Percentiles rank a stretch among this genome's conserved stretches.
phyloP scores from a whole-genome alignment of 1,140 invertebrate genomes.

The Zaprionus africanus region DNA sequence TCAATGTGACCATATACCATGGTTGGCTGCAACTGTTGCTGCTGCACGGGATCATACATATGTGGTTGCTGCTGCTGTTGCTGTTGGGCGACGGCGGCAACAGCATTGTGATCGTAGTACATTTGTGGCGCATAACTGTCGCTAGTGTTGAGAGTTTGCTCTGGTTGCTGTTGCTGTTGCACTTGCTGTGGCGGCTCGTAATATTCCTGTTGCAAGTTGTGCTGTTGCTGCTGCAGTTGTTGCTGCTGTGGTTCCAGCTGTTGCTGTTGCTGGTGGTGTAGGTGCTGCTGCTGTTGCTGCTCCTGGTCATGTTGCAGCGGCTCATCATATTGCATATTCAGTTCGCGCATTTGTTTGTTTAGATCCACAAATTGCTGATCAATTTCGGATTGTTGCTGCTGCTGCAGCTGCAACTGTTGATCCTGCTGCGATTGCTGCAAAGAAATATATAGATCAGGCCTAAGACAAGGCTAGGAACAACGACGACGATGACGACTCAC shows the following conservation, averaged over 20 bases:
- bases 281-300: constrained; percentile 11
- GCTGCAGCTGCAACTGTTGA: constrained; percentile 32
- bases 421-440: constrained; percentile 32
- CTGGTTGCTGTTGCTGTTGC: constrained; percentile 24
- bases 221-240: constrained; percentile 17
- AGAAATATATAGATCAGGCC: background rate
- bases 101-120: constrained; percentile 68
- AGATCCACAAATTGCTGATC: constrained; percentile 82
- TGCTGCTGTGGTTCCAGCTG: constrained; percentile 6
- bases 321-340: constrained; percentile 78
- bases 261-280: constrained; percentile 4
- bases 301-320: constrained; percentile 36
- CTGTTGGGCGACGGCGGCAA: constrained; percentile 46
- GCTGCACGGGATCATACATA: constrained; percentile 41
- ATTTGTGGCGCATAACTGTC: constrained; percentile 52
- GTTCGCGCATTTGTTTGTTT: constrained; percentile 78
- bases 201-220: constrained; percentile 38
- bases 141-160: constrained; percentile 20
- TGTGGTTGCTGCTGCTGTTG: constrained; percentile 25
- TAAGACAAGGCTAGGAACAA: background rate
- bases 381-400: constrained; percentile 65
- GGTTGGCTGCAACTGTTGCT: constrained; percentile 19
- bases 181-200: constrained; percentile 52
- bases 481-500: constrained; percentile 28
- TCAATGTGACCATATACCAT: constrained; percentile 43